Base-by-base conservation (phyloP, 2,797 vertebrate species). In the Rachycentron canadum region DNA sequence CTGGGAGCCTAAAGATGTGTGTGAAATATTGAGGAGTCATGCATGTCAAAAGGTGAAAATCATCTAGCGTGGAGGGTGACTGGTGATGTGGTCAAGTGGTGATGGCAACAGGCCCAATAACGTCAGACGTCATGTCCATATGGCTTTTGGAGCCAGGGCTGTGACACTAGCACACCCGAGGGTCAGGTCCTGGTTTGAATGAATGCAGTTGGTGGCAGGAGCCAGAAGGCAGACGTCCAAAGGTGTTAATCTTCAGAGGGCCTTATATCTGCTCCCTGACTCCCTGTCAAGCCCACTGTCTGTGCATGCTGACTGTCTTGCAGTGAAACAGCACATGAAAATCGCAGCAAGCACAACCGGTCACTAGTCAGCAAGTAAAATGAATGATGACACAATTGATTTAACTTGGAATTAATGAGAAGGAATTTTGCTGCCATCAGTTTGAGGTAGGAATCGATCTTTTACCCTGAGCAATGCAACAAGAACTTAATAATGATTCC, bases 181-280 rank as follows among this genome's bases (percentile, higher is more conserved):
- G 85, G 86, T 91, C 88, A 79, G 82, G 62, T 69, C 82, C 76
- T 26, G 8, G 75, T 90, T 71, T 82, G 82, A 86, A 70, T 60
- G 77, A 72, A 90, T 82, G 86, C 83, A 86, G 88, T 90, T 70
- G 70, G 69, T 61, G 74, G 79, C 85, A 83, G 71, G 66, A 82
- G 85, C 85, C 83, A 89, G 88, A 88, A 87, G 88, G 90, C 79
- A 66, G 76, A 62, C 68, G 50, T 86, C 83, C 83, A 55, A 69
- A 72, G 69, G 88, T 80, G 90, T 89, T 92, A 89, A 92, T 92
- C 91, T 90, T 89, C 86, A 79, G 82, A 87, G 74, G 78, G 80
- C 82, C n/a, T 89, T 74, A 59, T 82, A 87, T 84, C 77, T 89
- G 84, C 74, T 87, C 74, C 65, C 69, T 86, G 83, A 73, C 79